Percentiles rank a stretch among this genome's conserved stretches.
These are phyloP conservation scores for Phenganax stokvisi DNA, from an alignment of 92 coral and sea anemone genomes.

Conservation along the genomic window DNA sequence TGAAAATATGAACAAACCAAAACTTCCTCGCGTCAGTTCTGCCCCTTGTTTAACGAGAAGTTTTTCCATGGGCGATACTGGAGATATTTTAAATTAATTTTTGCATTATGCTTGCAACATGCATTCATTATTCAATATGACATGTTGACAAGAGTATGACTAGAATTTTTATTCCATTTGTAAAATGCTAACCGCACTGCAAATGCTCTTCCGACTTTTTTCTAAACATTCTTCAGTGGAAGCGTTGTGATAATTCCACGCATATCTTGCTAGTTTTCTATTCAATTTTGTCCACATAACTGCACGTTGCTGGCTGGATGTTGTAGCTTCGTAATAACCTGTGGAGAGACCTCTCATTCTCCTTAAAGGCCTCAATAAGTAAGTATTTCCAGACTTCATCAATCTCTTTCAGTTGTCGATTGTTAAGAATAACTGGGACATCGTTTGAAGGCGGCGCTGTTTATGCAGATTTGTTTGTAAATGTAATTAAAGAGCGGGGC, in stretches of 20 bases:
- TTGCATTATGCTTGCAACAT: not conserved
- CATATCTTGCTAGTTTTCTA: not conserved
- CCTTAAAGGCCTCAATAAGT: slow-evolving; percentile 2
- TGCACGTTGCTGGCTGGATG: slow-evolving; percentile 14
- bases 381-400: slow-evolving; percentile 3
- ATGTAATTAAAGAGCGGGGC: too few relatives aligned
- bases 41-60: slow-evolving; percentile 25
- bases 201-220: not conserved
- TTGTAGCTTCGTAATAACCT: slow-evolving; percentile 5
- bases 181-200: too few relatives aligned
- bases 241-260: slow-evolving; percentile 3
- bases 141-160: not conserved
- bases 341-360: slow-evolving; percentile 7
- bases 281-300: slow-evolving; percentile 9
- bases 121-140: not conserved
- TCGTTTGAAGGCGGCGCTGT: not conserved
- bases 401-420: slow-evolving; percentile 8
- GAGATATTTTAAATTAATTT: not conserved
- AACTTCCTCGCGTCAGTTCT: slow-evolving; percentile 24
- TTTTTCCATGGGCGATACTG: slow-evolving; percentile 14
- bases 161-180: not conserved
- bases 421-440: slow-evolving; percentile 7
- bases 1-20: not conserved
- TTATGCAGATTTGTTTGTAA: too few relatives aligned
- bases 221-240: not conserved